Conservation (phyloP, 2,113 vertebrate genomes). For the Cyanoderma ruficeps region DNA sequence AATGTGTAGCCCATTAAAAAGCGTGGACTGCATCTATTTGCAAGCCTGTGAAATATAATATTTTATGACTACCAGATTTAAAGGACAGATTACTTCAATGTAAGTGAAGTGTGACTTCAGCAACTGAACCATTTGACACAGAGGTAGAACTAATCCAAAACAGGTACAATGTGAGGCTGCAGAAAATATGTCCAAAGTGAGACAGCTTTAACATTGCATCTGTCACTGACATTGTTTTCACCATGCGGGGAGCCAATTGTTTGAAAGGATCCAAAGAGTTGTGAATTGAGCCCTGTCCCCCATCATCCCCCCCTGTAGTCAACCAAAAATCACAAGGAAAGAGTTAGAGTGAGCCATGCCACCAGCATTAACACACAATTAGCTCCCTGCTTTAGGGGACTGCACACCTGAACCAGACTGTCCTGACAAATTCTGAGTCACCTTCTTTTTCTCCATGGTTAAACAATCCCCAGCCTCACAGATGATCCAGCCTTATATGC, state of each 20-base stretch:
- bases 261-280: background rate
- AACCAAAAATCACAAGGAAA: background rate
- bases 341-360: background rate
- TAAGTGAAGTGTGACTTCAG: background rate
- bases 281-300: background rate
- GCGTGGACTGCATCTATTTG: background rate
- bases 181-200: background rate
- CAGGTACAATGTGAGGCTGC: background rate
- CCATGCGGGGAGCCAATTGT: background rate
- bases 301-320: rapidly evolving
- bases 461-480: background rate
- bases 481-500: background rate
- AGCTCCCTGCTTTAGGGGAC: background rate
- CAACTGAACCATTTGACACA: background rate
- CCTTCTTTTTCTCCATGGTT: background rate
- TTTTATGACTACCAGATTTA: background rate
- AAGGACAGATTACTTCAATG: background rate
- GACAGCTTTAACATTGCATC: background rate
- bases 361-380: background rate
- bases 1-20: background rate
- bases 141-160: background rate
- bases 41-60: background rate
- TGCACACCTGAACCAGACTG: background rate
- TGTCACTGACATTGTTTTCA: background rate
- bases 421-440: background rate